Conservation (phyloP, 2,113 vertebrate species). For the Oreotragus oreotragus region DNA sequence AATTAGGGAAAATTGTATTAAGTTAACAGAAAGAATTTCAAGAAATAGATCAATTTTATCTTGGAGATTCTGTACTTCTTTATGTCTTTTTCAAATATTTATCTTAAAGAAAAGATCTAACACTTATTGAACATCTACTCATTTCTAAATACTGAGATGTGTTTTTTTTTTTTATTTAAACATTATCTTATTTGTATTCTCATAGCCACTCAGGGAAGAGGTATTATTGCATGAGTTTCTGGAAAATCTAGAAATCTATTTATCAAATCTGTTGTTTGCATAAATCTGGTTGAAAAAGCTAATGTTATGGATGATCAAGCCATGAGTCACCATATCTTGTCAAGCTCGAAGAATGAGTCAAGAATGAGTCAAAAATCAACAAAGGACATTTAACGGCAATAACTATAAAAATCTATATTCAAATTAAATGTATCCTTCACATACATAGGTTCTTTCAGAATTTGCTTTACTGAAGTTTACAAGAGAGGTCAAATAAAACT, state of each 20-base stretch:
- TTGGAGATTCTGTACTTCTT: not conserved
- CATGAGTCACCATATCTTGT: constrained; percentile 16
- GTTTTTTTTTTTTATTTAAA: not conserved
- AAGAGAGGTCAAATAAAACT: constrained; percentile 9
- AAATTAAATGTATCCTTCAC: constrained; percentile 30
- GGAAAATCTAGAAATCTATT: not conserved
- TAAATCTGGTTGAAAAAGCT: not conserved
- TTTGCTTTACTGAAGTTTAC: not conserved
- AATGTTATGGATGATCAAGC: not conserved
- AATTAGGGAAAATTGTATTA: not conserved
- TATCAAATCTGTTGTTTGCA: constrained; percentile 3
- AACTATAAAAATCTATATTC: constrained; percentile 37
- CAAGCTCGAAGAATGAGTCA: constrained; percentile 43
- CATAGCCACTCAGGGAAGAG: not conserved
- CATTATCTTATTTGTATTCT: not conserved
- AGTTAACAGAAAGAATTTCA: not conserved
- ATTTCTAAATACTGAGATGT: no score
- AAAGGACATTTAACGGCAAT: constrained; percentile 38
- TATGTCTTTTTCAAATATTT: not conserved
- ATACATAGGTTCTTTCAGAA: not conserved
- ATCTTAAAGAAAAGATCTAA: not conserved
- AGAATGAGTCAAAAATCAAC: constrained; percentile 55
- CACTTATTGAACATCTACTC: not conserved
- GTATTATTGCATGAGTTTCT: not conserved
- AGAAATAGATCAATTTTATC: not conserved